phyloP scores from a whole-genome alignment of 2,113 vertebrate species.

The Spea bombifrons region DNA sequence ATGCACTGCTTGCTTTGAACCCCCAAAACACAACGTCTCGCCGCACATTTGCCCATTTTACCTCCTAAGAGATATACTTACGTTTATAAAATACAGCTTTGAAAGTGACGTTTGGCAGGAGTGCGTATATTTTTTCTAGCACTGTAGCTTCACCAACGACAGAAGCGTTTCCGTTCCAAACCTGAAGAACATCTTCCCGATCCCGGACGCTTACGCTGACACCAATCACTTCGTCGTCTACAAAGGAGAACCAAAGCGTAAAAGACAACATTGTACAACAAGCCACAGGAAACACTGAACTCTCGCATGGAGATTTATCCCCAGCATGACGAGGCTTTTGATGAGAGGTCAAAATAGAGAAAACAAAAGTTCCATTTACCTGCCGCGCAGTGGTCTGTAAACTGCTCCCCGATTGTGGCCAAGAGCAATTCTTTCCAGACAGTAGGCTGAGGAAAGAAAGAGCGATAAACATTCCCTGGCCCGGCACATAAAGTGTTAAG shows the following conservation, averaged over 20 bases:
- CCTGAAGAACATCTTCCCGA: constrained; percentile 87
- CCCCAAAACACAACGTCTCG: neutral
- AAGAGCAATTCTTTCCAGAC: constrained; percentile 96
- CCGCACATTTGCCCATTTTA: neutral
- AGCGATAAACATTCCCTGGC: too few species aligned
- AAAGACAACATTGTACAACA: neutral
- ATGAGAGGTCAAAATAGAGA: neutral
- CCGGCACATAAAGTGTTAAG: too few species aligned
- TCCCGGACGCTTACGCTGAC: constrained; percentile 90
- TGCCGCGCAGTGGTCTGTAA: constrained; percentile 82
- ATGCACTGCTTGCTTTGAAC: too few species aligned
- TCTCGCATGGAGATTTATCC: neutral
- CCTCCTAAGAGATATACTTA: constrained; percentile 67
- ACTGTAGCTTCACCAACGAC: constrained; percentile 82
- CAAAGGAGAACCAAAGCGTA: constrained; percentile 16
- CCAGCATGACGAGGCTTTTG: neutral
- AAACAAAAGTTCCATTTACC: constrained; percentile 63
- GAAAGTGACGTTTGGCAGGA: constrained; percentile 85
- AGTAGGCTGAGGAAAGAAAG: constrained; percentile 66
- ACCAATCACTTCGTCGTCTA: constrained; percentile 93
- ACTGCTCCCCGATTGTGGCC: constrained; percentile 93
- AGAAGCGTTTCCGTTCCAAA: constrained; percentile 93
- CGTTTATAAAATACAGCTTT: constrained; percentile 96
- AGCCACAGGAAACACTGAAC: neutral
- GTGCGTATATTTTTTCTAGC: constrained; percentile 84